Evolutionary conservation across 2,113 vertebrate genomes (phyloP).

Genomic region (Athene noctua): DNA sequence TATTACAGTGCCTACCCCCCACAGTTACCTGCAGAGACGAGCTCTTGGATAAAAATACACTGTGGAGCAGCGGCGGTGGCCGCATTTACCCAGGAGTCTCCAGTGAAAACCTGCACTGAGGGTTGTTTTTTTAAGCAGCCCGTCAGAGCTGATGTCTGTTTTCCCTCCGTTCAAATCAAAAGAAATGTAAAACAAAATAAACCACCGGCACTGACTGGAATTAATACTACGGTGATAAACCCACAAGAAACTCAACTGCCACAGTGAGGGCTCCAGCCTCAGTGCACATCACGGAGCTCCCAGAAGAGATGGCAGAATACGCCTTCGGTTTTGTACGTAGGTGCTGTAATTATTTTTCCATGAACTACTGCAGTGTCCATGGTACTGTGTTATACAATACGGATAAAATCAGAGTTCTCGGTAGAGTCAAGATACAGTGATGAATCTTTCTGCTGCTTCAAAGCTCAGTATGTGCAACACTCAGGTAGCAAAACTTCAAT

Average conservation of each 20-base stretch:
- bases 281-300: not conserved
- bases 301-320: not conserved
- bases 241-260: not conserved
- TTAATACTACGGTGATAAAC: not conserved
- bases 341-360: not conserved
- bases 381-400: no score
- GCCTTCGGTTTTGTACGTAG: not conserved
- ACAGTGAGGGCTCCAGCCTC: not conserved
- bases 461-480: not conserved
- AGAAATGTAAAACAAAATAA: not conserved
- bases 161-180: not conserved
- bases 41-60: not conserved
- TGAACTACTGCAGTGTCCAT: no score
- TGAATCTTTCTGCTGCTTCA: not conserved
- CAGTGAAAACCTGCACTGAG: not conserved
- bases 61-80: not conserved
- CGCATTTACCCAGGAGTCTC: not conserved
- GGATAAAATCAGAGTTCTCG: not conserved
- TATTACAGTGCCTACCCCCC: not conserved
- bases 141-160: not conserved
- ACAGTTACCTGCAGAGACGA: not conserved
- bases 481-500: not conserved
- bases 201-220: not conserved
- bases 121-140: not conserved
- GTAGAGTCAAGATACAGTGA: no score